Evolutionary conservation across 2,113 vertebrate species (phyloP), one percentile per base, ranked within the genome.

Genomic region (Gavialis gangeticus): DNA sequence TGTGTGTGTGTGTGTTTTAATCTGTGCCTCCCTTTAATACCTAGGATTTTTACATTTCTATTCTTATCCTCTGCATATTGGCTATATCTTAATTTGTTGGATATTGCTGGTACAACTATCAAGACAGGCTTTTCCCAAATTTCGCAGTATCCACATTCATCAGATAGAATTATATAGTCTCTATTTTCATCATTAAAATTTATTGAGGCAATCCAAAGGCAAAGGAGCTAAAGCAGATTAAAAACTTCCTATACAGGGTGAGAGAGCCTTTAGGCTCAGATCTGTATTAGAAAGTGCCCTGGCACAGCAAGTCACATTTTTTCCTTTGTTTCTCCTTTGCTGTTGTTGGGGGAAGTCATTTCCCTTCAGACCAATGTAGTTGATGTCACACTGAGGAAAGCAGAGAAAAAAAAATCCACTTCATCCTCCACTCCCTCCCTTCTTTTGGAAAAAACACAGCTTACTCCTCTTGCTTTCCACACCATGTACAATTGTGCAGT

Each of bases 81-180:
- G 24, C 27, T 14, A 88, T 78, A 28, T 25, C 79, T 46, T 73
- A 67, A 92, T 95, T 93, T 91, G 0, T 91, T 46, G 89, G 83
- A 46, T 91, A 34, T 30, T 93, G 28, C 79, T 94, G 95, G 46
- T 46, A 90, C 28, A 95, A 88, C n/a, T 79, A 92, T 88, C 89
- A 94, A 97, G 93, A 96, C 57, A 96, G 94, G 66, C 77, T 94
- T 96, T 84, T 4, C 55, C 69, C 16, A 73, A 9, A 85, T 46
- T 93, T 97, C 82, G 88, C 81, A 94, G 27, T 87, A 88, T 95
- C 93, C 85, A 62, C 84, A 91, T 95, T 94, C 94, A 89, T 94
- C 82, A 91, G 19, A 78, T 27, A 92, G 71, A 96, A 87, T 88
- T 71, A 91, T 90, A 28, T 27, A 79, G 75, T 91, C 89, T 24